phyloP scores from a whole-genome alignment of 1,140 invertebrate genomes.

The Ctenoplectra terminalis region DNA sequence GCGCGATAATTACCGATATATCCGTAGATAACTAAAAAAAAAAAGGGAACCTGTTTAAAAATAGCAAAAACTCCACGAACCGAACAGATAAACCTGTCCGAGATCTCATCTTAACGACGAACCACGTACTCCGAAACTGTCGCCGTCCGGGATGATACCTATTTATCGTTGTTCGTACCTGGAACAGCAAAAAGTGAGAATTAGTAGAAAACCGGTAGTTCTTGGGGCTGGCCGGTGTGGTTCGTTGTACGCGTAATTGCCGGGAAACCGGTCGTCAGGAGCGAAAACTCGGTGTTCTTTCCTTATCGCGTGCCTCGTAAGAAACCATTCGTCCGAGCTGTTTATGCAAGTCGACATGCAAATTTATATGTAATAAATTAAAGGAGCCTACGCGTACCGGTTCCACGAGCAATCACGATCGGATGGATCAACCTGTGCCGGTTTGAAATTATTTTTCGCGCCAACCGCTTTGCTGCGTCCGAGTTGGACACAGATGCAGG shows the following conservation, averaged over 20 bases:
- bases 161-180: not conserved
- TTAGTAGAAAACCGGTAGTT: not conserved
- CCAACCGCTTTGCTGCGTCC: not conserved
- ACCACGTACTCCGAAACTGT: not conserved
- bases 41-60: not conserved
- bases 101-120: not conserved
- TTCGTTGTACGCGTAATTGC: constrained; percentile 41
- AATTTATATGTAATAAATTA: constrained; percentile 32
- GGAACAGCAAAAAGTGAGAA: not conserved
- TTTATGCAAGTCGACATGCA: constrained; percentile 6
- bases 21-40: no score
- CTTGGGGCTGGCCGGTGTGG: constrained; percentile 1
- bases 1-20: no score
- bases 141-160: not conserved
- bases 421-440: not conserved
- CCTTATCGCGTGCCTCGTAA: not conserved
- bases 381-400: not conserved
- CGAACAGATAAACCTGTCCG: not conserved
- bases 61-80: not conserved
- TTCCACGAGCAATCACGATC: not conserved
- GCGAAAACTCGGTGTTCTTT: not conserved
- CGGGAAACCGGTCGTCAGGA: constrained; percentile 19
- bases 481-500: no score
- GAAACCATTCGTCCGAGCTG: not conserved
- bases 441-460: not conserved